Percentiles rank a stretch among this genome's conserved stretches.
Evolutionary conservation across 2,888 invertebrate genomes (phyloP).

Genomic region (Lymantria dispar): DNA sequence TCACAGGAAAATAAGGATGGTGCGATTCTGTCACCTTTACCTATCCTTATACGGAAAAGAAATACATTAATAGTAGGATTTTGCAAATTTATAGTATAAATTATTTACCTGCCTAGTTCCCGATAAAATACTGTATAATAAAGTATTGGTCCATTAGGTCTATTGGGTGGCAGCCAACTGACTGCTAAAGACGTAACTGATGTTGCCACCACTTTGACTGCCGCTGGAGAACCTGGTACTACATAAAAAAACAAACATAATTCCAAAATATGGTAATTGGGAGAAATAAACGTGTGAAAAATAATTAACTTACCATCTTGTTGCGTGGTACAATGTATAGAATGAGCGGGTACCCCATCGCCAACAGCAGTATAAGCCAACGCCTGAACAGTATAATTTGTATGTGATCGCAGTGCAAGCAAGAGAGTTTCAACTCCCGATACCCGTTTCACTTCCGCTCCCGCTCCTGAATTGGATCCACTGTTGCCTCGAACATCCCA

Average conservation of each 20-base stretch:
- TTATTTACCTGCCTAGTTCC: slow-evolving; percentile 84
- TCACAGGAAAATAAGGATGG: too few relatives aligned
- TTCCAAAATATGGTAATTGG: background rate
- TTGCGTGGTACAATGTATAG: slow-evolving; percentile 91
- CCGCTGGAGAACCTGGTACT: slow-evolving; percentile 93
- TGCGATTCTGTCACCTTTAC: too few relatives aligned
- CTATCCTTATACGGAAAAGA: too few relatives aligned
- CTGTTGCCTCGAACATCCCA: slow-evolving; percentile 70
- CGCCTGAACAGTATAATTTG: slow-evolving; percentile 94
- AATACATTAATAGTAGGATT: background rate
- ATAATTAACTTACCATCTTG: slow-evolving; percentile 86
- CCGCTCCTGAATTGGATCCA: slow-evolving; percentile 37
- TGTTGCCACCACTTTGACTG: slow-evolving; percentile 91
- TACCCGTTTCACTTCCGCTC: slow-evolving; percentile 89
- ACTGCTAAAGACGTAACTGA: slow-evolving; percentile 92
- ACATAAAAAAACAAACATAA: slow-evolving; percentile 11
- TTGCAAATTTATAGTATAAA: background rate
- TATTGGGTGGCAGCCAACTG: slow-evolving; percentile 91
- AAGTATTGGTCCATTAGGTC: slow-evolving; percentile 90
- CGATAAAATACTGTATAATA: slow-evolving; percentile 91
- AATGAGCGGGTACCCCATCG: slow-evolving; percentile 90
- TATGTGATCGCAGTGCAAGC: slow-evolving; percentile 90
- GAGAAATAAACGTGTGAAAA: slow-evolving; percentile 1
- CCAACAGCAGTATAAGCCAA: slow-evolving; percentile 93
- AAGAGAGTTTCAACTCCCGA: slow-evolving; percentile 90